Base-by-base conservation (phyloP, 1,140 invertebrate species). In the Drosophila nasuta region DNA sequence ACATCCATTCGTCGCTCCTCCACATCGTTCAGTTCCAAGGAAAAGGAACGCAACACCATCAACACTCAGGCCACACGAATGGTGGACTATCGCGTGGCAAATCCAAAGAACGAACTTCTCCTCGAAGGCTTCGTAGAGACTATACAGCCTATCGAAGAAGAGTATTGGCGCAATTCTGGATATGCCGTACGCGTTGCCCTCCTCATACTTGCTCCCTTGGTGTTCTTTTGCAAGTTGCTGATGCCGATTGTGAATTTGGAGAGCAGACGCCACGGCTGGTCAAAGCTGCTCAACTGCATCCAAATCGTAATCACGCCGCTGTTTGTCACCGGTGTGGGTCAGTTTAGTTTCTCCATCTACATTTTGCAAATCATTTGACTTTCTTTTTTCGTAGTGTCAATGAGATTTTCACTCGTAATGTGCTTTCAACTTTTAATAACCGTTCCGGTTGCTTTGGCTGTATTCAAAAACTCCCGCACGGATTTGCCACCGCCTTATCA, bases 401-500 rank as follows among this genome's bases (percentile, higher is more conserved):
- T 0, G 0, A 0, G 33, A 33, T 10, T 43, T 43, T 2, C 15
- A 17, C 1, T 0, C 0, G 0, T 67, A 30, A 28, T 68, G 48
- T 0, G 5, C n/a, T 35, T 5, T 3, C 46, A 51, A 7, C 10
- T 72, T 1, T 0, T 46, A 5, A 2, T 48, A 11, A 82, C 81
- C 4, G 17, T 79, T 3, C 81, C 81, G 1, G 8, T 82, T 56
- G 45, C 72, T 8, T 2, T 62, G 0, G 2, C 38, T 10, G 59
- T 79, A 6, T 82, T 82, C 20, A 0, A n/a, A 0, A 51, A 57
- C 2, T 48, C 76, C 0, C 81, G 81, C 5, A 83, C 76, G 0
- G 81, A 83, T 49, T n/a, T 77, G 2, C 81, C 81, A 15, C 81
- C 81, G 0, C n/a, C 4, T 11, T 79, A 79, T 45, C 81, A 83